Percentiles rank a stretch among this genome's conserved stretches.
phyloP scores from a whole-genome alignment of 2,113 vertebrate species.

The Trematocara zebra region DNA sequence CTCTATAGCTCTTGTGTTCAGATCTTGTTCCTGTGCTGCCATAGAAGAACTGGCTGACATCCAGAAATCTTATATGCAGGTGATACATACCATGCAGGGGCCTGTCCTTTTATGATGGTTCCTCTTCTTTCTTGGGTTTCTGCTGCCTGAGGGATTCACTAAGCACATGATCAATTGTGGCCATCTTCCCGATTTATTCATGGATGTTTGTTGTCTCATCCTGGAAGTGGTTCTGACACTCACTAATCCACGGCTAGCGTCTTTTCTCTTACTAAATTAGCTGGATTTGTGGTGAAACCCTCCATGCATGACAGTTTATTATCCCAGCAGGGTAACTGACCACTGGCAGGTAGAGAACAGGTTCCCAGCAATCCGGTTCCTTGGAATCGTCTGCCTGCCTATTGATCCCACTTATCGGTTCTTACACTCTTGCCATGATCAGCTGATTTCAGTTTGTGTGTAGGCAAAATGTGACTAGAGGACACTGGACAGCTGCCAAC shows the following conservation, averaged over 20 bases:
- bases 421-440: neutral
- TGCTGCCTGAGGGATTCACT: neutral
- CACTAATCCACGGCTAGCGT: neutral
- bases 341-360: neutral
- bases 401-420: neutral
- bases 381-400: neutral
- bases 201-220: neutral
- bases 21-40: neutral
- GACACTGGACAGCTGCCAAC: neutral
- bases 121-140: neutral
- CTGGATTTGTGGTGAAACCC: neutral
- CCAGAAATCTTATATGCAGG: neutral
- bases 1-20: neutral
- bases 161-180: neutral
- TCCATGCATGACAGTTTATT: neutral
- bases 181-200: neutral
- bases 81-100: neutral
- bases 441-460: neutral
- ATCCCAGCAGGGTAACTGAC: neutral
- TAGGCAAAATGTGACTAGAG: neutral
- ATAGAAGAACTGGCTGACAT: neutral
- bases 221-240: neutral
- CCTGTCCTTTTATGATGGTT: neutral
- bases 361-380: neutral
- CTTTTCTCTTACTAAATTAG: neutral